Conservation (phyloP, 2,888 invertebrate species). For the Cephus pulcher region DNA sequence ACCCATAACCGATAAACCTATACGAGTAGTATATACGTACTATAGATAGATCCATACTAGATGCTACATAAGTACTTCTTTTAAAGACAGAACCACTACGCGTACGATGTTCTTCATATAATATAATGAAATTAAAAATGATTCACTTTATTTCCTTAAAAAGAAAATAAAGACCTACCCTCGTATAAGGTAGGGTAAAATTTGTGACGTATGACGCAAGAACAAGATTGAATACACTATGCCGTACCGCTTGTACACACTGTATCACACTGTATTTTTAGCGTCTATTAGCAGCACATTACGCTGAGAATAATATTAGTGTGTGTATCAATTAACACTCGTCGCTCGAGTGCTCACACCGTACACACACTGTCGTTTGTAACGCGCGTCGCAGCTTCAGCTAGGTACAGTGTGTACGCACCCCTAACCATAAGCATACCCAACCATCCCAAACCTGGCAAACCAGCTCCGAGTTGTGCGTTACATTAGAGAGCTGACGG, state of each 20-base stretch:
- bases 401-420: slow-evolving; percentile 2
- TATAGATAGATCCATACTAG: background rate
- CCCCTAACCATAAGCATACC: slow-evolving; percentile 8
- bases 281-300: slow-evolving; percentile 14
- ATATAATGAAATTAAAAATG: background rate
- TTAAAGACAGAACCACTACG: background rate
- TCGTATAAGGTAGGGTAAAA: background rate
- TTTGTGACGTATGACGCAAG: background rate
- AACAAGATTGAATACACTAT: background rate
- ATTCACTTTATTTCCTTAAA: background rate
- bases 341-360: slow-evolving; percentile 8
- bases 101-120: background rate
- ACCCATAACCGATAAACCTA: slow-evolving; percentile 20
- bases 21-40: background rate
- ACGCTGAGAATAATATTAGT: slow-evolving; percentile 19
- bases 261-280: slow-evolving; percentile 8
- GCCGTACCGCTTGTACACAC: background rate
- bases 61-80: background rate
- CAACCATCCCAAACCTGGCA: background rate
- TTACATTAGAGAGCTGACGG: slow-evolving; percentile 25
- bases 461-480: slow-evolving; percentile 2
- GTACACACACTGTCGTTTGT: background rate
- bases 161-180: background rate
- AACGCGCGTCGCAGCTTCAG: background rate
- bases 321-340: slow-evolving; percentile 20